Conservation (phyloP, 2,888 invertebrate genomes). For the Calliphora vomitoria region DNA sequence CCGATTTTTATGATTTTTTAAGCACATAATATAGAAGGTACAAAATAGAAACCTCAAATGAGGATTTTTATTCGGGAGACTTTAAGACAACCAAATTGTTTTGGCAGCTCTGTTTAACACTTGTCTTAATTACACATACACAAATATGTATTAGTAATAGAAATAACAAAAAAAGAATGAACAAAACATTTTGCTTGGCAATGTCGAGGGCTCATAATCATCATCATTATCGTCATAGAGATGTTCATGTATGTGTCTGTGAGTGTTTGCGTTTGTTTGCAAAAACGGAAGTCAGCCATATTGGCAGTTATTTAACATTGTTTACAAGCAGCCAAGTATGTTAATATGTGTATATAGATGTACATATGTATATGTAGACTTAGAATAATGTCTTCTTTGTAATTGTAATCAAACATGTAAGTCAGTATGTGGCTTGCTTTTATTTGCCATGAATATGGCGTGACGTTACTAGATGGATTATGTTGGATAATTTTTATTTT, state of each 20-base stretch:
- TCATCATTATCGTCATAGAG: conserved; percentile 48
- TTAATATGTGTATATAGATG: conserved; percentile 1
- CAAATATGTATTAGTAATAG: not conserved
- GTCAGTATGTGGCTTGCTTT: conserved; percentile 23
- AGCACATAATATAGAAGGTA: no score
- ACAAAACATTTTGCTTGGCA: conserved; percentile 58
- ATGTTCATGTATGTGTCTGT: conserved; percentile 39
- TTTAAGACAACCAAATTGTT: no score
- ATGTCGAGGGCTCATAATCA: conserved; percentile 52
- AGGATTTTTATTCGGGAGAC: no score
- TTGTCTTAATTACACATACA: no score
- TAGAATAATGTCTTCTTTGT: conserved; percentile 5
- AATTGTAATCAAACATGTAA: conserved; percentile 24
- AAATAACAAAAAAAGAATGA: not conserved
- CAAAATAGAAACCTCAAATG: no score
- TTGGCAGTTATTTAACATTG: conserved; percentile 58
- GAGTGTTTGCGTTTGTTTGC: conserved; percentile 40
- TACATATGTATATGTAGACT: not conserved
- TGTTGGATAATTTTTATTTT: conserved; percentile 36
- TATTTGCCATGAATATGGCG: conserved; percentile 46
- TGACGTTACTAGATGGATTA: conserved; percentile 48
- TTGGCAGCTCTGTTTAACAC: no score
- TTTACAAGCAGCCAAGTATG: conserved; percentile 59
- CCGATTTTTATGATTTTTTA: no score
- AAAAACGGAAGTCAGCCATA: conserved; percentile 69